A percentile compares a stretch with the other conserved stretches of the same genome.
Conservation (phyloP, 2,888 invertebrate genomes). For the Melieria omissa region DNA sequence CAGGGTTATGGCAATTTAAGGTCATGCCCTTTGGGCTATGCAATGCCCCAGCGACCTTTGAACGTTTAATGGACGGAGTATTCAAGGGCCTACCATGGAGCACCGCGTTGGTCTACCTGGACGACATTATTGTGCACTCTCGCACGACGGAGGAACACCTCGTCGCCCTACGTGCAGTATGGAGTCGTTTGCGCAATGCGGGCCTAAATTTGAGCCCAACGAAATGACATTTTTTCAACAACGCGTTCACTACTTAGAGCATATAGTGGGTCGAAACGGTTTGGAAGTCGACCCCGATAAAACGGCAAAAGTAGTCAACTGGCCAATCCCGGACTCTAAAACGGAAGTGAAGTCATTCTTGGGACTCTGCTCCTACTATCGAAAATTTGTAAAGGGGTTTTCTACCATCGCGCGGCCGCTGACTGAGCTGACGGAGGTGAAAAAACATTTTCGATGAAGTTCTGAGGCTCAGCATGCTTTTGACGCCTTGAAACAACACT, state of each 20-base stretch:
- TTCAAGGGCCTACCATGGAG: neutral
- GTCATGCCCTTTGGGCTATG: conserved; percentile 46
- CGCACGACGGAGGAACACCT: too few relatives aligned
- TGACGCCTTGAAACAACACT: neutral
- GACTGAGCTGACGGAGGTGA: too few relatives aligned
- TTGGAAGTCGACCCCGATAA: conserved; percentile 47
- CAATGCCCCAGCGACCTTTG: conserved; percentile 36
- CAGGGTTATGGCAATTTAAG: conserved; percentile 30
- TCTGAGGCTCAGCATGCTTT: too few relatives aligned
- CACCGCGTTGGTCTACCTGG: conserved; percentile 41
- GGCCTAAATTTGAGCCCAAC: too few relatives aligned
- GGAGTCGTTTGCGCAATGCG: too few relatives aligned
- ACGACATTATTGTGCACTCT: conserved; percentile 49
- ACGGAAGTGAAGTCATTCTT: too few relatives aligned
- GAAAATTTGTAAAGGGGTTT: neutral
- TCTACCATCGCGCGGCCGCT: neutral
- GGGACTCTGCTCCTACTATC: neutral
- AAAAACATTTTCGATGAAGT: too few relatives aligned
- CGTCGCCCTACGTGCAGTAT: too few relatives aligned
- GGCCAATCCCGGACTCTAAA: neutral
- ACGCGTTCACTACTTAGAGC: conserved; percentile 51
- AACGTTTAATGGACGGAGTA: conserved; percentile 37
- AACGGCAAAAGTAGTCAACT: neutral
- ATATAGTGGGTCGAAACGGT: conserved; percentile 50
- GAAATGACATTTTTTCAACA: conserved; percentile 31